Evolutionary conservation across 2,797 vertebrate genomes (phyloP).

Genomic region (Potorous gilbertii): DNA sequence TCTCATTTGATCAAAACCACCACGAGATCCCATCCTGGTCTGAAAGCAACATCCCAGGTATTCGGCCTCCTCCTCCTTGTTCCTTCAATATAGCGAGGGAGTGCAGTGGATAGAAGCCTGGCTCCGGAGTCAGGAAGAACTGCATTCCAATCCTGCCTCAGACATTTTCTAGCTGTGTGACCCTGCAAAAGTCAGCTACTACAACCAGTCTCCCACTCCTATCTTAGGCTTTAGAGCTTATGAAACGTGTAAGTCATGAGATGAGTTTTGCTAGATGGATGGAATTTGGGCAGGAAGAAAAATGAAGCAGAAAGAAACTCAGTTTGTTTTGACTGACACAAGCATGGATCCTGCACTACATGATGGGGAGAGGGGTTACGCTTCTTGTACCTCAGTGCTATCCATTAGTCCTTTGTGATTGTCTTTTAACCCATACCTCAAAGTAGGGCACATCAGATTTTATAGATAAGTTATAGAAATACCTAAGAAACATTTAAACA

Average conservation of each 20-base stretch:
- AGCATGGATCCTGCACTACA: neutral
- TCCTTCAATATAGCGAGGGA: no score
- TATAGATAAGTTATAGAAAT: neutral
- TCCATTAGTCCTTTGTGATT: neutral
- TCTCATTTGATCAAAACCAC: slow-evolving; percentile 28
- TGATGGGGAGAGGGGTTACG: neutral
- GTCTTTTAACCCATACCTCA: neutral
- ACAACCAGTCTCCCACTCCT: neutral
- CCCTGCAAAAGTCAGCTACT: neutral
- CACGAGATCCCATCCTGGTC: neutral
- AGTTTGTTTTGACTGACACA: neutral
- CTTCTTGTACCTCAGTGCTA: neutral
- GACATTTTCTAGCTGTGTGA: no score
- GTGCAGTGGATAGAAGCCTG: no score
- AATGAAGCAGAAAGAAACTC: neutral
- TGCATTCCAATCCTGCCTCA: no score
- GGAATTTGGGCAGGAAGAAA: neutral
- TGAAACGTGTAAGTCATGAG: neutral
- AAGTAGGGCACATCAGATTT: neutral
- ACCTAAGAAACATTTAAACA: neutral
- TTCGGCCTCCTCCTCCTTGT: no score
- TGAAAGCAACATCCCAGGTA: no score
- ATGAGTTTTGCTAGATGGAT: neutral
- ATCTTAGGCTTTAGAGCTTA: neutral
- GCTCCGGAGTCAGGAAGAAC: no score